Evolutionary conservation across 2,797 vertebrate genomes (phyloP).

Genomic region (Philypnodon macrostomus): DNA sequence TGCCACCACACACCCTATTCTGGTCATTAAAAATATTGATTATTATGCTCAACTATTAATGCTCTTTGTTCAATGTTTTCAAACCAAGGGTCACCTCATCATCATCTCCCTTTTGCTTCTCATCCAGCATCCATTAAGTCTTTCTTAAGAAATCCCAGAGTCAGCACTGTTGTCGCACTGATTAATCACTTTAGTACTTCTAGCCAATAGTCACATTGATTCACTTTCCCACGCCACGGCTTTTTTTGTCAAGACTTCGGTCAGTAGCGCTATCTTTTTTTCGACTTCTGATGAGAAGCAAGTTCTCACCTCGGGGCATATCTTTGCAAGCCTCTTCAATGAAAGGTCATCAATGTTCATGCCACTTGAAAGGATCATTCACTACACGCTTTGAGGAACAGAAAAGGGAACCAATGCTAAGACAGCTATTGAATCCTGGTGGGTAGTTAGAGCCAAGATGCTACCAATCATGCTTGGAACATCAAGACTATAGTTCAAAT

Average conservation of each 20-base stretch:
- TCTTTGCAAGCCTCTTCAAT: slow-evolving; percentile 10
- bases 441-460: slow-evolving; percentile 13
- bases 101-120: slow-evolving; percentile 7
- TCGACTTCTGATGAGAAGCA: slow-evolving; percentile 2
- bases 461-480: slow-evolving; percentile 2
- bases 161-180: slow-evolving; percentile 45
- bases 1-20: too few species aligned
- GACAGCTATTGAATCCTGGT: slow-evolving; percentile 15
- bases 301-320: neutral
- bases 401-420: slow-evolving; percentile 17
- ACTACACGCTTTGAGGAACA: slow-evolving; percentile 11
- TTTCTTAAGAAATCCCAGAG: slow-evolving; percentile 25
- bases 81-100: slow-evolving; percentile 1
- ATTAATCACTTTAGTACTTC: slow-evolving; percentile 63
- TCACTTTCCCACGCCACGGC: slow-evolving; percentile 39
- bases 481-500: slow-evolving; percentile 19
- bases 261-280: slow-evolving; percentile 18
- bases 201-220: slow-evolving; percentile 57
- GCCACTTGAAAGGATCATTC: slow-evolving; percentile 26
- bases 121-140: slow-evolving; percentile 26
- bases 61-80: slow-evolving; percentile 3
- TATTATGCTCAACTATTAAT: neutral
- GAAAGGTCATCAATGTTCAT: slow-evolving; percentile 21
- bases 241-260: slow-evolving; percentile 32
- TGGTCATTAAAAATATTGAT: too few species aligned